Conservation (phyloP, 2,113 vertebrate genomes). For the Rhynchopsitta pachyrhyncha region DNA sequence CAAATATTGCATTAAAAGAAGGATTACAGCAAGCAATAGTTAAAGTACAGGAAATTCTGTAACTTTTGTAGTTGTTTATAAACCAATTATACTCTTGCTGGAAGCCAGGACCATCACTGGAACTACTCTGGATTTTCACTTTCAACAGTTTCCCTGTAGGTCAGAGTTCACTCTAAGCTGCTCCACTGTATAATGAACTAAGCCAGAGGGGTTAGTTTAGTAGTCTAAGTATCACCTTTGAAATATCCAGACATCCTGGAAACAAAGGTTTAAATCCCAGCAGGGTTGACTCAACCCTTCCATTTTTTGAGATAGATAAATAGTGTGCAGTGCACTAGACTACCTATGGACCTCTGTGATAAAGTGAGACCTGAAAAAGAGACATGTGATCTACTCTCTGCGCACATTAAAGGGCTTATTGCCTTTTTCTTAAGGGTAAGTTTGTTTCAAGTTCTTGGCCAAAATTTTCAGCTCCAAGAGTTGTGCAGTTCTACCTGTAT, state of each 20-base stretch:
- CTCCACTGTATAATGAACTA: constrained; percentile 40
- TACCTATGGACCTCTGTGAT: constrained; percentile 1
- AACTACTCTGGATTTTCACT: not conserved
- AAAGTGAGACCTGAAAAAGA: constrained; percentile 26
- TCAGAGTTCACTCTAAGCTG: constrained; percentile 40
- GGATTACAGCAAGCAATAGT: not conserved
- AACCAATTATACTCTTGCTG: not conserved
- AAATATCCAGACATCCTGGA: constrained; percentile 43
- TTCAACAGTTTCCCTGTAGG: constrained; percentile 24
- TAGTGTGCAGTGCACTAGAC: not conserved
- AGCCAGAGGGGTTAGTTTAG: constrained; percentile 52
- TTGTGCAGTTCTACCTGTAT: not conserved
- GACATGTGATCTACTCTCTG: not conserved
- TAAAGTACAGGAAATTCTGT: not conserved
- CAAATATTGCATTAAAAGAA: not conserved
- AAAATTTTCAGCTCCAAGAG: not conserved
- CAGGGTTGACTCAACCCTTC: constrained; percentile 49
- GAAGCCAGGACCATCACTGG: not conserved
- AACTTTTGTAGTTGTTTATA: constrained; percentile 6
- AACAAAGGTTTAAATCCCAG: constrained; percentile 66
- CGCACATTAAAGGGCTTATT: constrained; percentile 2
- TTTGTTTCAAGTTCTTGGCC: constrained; percentile 24
- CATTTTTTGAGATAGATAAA: constrained; percentile 51
- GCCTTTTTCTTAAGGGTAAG: constrained; percentile 5
- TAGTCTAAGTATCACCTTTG: constrained; percentile 52